Evolutionary conservation across 2,113 vertebrate genomes (phyloP).

Genomic region (Aythya baeri): DNA sequence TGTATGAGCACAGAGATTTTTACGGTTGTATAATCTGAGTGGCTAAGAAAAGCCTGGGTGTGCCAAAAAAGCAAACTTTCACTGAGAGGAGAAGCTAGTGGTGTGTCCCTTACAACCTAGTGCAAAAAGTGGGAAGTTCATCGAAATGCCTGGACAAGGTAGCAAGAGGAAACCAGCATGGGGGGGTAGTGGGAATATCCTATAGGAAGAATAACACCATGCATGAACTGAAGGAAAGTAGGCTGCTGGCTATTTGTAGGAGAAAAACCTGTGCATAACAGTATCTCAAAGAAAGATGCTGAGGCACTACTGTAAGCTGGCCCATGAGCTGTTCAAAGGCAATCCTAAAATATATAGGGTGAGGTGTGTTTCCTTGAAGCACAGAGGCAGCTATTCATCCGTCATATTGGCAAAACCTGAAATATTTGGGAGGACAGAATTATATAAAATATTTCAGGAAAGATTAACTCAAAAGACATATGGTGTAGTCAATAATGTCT

Average conservation of each 20-base stretch:
- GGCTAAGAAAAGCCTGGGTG: not conserved
- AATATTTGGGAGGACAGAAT: not conserved
- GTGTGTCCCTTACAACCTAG: not conserved
- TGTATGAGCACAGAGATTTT: not conserved
- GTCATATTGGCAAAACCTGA: not conserved
- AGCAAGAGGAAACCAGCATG: not conserved
- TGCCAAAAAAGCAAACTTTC: not conserved
- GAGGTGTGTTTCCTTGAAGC: not conserved
- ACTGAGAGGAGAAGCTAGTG: not conserved
- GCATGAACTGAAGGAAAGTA: not conserved
- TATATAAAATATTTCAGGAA: not conserved
- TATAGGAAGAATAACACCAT: not conserved
- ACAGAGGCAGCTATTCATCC: not conserved
- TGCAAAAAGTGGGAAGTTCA: not conserved
- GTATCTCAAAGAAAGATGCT: not conserved
- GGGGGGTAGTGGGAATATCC: not conserved
- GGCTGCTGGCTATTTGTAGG: not conserved
- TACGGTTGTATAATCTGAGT: accelerated
- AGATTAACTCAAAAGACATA: not conserved
- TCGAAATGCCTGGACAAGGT: not conserved
- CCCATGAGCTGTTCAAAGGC: not conserved
- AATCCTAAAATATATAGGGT: not conserved
- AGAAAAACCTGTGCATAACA: not conserved
- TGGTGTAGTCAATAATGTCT: not conserved
- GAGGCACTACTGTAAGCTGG: not conserved